Evolutionary conservation across 2,113 vertebrate species (phyloP).

Genomic region (Acinonyx jubatus): DNA sequence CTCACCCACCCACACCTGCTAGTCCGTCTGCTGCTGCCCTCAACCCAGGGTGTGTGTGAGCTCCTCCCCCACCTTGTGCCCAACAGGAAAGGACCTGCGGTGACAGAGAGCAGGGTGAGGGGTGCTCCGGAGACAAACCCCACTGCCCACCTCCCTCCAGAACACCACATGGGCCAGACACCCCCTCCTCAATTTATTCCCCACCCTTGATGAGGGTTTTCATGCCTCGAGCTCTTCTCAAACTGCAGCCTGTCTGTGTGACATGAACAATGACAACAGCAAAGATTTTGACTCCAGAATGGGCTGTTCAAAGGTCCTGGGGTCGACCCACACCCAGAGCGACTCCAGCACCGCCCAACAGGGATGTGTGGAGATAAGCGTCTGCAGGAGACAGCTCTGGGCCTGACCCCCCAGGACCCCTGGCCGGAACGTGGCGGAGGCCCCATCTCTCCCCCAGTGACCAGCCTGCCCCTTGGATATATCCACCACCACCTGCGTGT

Average conservation of each 20-base stretch:
- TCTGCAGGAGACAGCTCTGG: neutral
- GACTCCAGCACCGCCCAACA: neutral
- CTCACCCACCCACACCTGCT: neutral
- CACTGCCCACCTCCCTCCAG: neutral
- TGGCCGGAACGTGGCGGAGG: accelerated
- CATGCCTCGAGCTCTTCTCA: accelerated
- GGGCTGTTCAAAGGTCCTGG: neutral
- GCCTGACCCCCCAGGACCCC: neutral
- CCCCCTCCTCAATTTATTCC: accelerated
- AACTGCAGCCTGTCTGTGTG: too few relatives aligned
- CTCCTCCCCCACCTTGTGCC: neutral
- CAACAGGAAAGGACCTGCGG: neutral
- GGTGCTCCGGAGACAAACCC: too few relatives aligned
- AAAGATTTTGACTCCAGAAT: neutral
- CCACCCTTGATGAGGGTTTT: accelerated
- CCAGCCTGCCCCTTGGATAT: neutral
- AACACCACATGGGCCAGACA: neutral
- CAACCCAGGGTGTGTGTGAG: accelerated
- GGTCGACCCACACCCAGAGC: neutral
- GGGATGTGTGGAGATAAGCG: neutral
- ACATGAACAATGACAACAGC: accelerated
- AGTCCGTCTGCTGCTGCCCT: neutral
- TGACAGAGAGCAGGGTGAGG: accelerated
- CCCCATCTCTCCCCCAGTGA: accelerated
- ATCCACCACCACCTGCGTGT: accelerated